phyloP scores from a whole-genome alignment of 2,797 vertebrate genomes.

The Argya squamiceps region DNA sequence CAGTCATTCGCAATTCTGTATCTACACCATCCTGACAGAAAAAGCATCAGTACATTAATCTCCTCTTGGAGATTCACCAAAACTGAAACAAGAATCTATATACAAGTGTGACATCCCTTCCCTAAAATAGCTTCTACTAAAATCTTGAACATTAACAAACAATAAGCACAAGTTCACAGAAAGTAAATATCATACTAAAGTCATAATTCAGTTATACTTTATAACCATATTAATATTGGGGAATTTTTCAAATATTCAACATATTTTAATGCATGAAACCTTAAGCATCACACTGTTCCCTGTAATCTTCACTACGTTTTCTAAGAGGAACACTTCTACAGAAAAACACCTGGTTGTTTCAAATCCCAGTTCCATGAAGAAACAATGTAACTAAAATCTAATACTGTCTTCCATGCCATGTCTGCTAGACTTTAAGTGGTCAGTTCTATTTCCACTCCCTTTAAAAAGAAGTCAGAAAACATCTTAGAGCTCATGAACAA shows the following conservation, averaged over 20 bases:
- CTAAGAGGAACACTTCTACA: neutral
- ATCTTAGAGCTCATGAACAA: neutral
- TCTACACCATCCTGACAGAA: neutral
- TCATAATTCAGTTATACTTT: neutral
- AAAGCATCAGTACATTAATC: neutral
- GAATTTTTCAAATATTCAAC: neutral
- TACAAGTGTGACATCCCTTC: neutral
- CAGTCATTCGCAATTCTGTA: neutral
- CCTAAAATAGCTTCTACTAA: neutral
- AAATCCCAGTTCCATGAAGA: neutral
- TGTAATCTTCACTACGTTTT: neutral
- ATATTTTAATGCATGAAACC: neutral
- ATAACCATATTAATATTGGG: neutral
- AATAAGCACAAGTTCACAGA: neutral
- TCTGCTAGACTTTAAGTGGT: neutral
- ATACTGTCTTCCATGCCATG: neutral
- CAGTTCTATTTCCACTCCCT: neutral
- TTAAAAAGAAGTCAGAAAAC: neutral
- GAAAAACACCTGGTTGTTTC: neutral
- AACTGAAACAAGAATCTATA: neutral
- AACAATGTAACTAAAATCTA: neutral
- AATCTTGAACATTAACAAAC: neutral
- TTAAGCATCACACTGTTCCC: rapidly evolving
- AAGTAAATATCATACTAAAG: neutral
- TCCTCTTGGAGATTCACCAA: neutral